Percentiles rank a stretch among this genome's conserved stretches.
Evolutionary conservation across 2,113 vertebrate species (phyloP).

Genomic region (Phylloscopus trochilus): DNA sequence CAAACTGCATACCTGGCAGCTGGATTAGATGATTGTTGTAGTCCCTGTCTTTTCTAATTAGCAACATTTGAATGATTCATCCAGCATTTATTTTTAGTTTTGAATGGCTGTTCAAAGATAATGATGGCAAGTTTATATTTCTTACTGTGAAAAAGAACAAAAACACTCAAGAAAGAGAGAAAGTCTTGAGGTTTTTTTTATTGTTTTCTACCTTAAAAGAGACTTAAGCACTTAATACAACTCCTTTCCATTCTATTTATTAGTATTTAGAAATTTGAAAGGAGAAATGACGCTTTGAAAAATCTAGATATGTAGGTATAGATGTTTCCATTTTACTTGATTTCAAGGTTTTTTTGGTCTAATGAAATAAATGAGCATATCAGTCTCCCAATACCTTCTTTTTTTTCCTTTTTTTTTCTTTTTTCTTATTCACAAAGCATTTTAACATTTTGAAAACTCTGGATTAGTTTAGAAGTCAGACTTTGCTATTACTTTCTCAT

Average conservation of each 20-base stretch:
- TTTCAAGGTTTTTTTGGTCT: neutral
- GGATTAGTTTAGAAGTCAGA: neutral
- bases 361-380: neutral
- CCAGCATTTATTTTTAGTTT: neutral
- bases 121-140: neutral
- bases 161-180: rapidly evolving
- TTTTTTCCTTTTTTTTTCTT: neutral
- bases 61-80: neutral
- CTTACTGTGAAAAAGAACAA: neutral
- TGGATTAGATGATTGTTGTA: neutral
- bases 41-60: neutral
- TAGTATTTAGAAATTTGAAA: neutral
- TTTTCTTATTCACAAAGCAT: neutral
- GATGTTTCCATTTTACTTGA: rapidly evolving
- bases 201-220: neutral
- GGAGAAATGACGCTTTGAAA: neutral
- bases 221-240: neutral
- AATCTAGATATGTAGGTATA: neutral
- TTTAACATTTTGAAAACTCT: neutral
- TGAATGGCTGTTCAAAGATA: neutral
- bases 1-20: neutral
- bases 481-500: neutral
- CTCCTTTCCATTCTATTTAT: neutral
- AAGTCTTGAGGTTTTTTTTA: neutral
- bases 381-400: rapidly evolving